Evolutionary conservation across 2,113 vertebrate species (phyloP).

Genomic region (Apteryx mantelli): DNA sequence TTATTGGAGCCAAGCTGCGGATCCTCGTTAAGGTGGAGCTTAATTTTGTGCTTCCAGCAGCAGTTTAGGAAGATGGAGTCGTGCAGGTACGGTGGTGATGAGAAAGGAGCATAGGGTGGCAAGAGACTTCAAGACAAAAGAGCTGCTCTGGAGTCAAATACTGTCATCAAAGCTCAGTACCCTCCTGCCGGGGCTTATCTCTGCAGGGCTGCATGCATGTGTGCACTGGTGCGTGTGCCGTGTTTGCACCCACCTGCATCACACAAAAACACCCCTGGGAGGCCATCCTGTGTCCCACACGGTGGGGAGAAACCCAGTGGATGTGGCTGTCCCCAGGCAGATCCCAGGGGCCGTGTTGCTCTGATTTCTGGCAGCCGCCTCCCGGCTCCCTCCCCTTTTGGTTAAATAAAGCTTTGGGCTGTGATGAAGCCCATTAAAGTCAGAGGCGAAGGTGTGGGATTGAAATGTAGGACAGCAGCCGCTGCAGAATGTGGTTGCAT

Average conservation of each 20-base stretch:
- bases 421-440: conserved; percentile 56
- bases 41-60: not conserved
- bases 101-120: not conserved
- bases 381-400: not conserved
- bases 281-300: not conserved
- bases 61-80: fast-evolving
- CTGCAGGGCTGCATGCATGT: fast-evolving
- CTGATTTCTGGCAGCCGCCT: conserved; percentile 32
- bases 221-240: not conserved
- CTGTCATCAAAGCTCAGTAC: not conserved
- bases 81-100: not conserved
- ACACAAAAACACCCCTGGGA: not conserved
- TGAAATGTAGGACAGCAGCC: conserved; percentile 73
- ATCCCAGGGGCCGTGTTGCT: not conserved
- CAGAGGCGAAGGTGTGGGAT: conserved; percentile 48
- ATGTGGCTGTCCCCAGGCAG: fast-evolving
- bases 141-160: not conserved
- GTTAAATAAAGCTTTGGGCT: conserved; percentile 62
- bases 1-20: not conserved
- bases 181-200: fast-evolving
- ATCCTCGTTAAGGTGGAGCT: not conserved
- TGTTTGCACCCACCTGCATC: not conserved
- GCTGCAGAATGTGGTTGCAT: conserved; percentile 66
- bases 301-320: not conserved
- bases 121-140: not conserved